Evolutionary conservation across 2,888 invertebrate species (phyloP).

Genomic region (Lepeophtheirus nordmannii): DNA sequence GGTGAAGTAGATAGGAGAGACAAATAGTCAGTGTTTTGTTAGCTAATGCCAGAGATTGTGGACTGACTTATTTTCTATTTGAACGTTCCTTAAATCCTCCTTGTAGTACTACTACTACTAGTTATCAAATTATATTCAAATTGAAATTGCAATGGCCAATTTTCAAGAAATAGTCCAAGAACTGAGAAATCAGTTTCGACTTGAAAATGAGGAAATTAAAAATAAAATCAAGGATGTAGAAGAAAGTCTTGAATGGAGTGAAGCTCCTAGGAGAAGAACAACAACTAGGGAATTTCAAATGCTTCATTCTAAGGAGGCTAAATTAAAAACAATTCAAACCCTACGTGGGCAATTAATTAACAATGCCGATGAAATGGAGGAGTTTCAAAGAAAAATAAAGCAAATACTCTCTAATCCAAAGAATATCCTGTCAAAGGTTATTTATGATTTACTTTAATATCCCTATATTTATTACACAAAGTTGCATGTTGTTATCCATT

Average conservation of each 20-base stretch:
- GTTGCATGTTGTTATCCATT: too few relatives aligned
- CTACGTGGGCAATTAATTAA: background rate
- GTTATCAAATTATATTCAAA: too few relatives aligned
- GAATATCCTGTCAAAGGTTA: background rate
- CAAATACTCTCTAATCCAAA: background rate
- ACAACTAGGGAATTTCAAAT: background rate
- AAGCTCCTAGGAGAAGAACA: background rate
- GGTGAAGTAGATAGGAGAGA: too few relatives aligned
- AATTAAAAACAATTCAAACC: background rate
- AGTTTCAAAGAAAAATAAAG: background rate
- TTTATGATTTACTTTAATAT: background rate
- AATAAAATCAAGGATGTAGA: background rate
- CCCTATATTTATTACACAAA: too few relatives aligned
- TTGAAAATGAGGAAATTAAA: background rate
- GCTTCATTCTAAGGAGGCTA: background rate
- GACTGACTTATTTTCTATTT: too few relatives aligned
- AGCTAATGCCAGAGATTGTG: too few relatives aligned
- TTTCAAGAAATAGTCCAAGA: background rate
- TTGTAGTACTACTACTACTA: too few relatives aligned
- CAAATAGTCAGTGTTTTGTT: too few relatives aligned
- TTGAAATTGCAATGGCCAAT: too few relatives aligned
- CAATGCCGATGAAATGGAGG: background rate
- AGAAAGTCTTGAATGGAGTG: background rate
- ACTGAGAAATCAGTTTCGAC: background rate
- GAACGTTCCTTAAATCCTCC: too few relatives aligned